Evolutionary conservation across 2,797 vertebrate species (phyloP).

Genomic region (Sebastiscus tertius): DNA sequence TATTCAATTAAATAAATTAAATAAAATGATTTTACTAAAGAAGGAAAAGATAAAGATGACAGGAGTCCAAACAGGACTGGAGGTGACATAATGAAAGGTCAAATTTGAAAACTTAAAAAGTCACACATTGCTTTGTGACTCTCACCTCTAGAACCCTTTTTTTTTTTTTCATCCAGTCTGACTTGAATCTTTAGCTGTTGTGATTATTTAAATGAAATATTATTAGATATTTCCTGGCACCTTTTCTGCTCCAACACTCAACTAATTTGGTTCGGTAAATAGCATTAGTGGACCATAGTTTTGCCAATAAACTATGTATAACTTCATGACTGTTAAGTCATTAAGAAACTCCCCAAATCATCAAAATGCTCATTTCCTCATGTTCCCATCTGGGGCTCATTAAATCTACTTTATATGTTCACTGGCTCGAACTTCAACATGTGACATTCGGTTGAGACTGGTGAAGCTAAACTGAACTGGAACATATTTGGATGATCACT

Average conservation of each 20-base stretch:
- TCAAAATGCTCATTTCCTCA: background rate
- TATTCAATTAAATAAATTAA: background rate
- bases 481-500: background rate
- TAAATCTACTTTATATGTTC: constrained; percentile 15
- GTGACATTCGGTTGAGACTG: background rate
- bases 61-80: background rate
- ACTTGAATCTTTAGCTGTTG: background rate
- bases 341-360: background rate
- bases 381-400: background rate
- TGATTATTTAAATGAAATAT: background rate
- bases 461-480: background rate
- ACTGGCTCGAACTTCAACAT: background rate
- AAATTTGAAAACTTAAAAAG: constrained; percentile 29
- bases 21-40: too few species aligned
- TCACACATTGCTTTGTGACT: background rate
- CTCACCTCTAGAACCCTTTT: background rate
- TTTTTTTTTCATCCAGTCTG: background rate
- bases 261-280: background rate
- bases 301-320: background rate
- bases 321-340: background rate
- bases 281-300: background rate
- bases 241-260: background rate
- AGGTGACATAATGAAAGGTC: constrained; percentile 28
- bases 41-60: background rate
- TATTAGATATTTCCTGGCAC: background rate